Base-by-base conservation (phyloP, 1,140 invertebrate genomes). In the Aradophagus sp. region DNA sequence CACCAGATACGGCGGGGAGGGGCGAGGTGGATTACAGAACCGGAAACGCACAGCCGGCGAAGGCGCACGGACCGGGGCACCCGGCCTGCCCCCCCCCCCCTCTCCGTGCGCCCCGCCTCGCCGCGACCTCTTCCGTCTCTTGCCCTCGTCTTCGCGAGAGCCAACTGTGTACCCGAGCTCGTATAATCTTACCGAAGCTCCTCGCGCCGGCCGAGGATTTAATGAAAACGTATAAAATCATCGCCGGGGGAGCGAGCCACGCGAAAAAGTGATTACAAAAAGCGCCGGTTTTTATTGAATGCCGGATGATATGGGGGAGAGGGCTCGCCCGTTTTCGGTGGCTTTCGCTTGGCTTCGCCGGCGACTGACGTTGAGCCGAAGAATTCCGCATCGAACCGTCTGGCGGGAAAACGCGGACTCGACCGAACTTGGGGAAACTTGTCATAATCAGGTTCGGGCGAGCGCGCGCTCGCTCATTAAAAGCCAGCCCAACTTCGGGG, bases 1-100 rank as follows among this genome's bases (percentile, higher is more conserved):
- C n/a, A n/a, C n/a, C n/a, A n/a, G n/a, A n/a, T n/a, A n/a, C n/a
- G n/a, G n/a, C n/a, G n/a, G n/a, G n/a, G n/a, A n/a, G n/a, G n/a
- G n/a, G n/a, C n/a, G n/a, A n/a, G n/a, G n/a, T n/a, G n/a, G n/a
- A n/a, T n/a, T n/a, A n/a, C n/a, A n/a, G n/a, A n/a, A n/a, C n/a
- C n/a, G n/a, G n/a, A 74, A 74, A 75, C 73, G 55, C 68, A 48
- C 69, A 65, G 62, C 73, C 58, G 44, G 67, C 47, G 50, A 72
- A 73, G 72, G 73, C 68, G 78, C 78, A 77, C 77, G 77, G 78
- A 76, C 74, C 71, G 68, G 70, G 69, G 62, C 69, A 72, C 67
- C 58, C 62, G 69, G 55, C 55, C 73, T 74, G 67, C 36, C 36
- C 15, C 35, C 35, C 42, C 56, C 32, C 55, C 13, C 29, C 29